Evolutionary conservation across 53 echinoderm and acorn worm genomes (phyloP).

Genomic region (Patiria pectinifera): DNA sequence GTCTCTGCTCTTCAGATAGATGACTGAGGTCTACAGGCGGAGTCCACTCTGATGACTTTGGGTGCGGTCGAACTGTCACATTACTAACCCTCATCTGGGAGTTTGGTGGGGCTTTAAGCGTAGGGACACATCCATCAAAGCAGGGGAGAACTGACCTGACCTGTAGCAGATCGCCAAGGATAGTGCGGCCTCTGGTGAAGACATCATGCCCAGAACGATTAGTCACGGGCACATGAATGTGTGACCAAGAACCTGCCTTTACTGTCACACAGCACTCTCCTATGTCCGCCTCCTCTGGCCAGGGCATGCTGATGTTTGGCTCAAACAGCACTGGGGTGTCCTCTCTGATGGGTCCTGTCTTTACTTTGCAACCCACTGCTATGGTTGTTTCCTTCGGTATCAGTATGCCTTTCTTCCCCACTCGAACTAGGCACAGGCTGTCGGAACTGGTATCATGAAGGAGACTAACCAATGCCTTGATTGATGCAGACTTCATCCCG

Average conservation of each 20-base stretch:
- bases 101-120: background rate
- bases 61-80: background rate
- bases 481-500: slow-evolving; percentile 13
- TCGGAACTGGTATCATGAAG: slow-evolving; percentile 4
- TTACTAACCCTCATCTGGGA: background rate
- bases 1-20: slow-evolving; percentile 13
- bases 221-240: slow-evolving; percentile 3
- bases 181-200: background rate
- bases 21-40: slow-evolving; percentile 52
- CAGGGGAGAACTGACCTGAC: slow-evolving; percentile 30
- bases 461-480: background rate
- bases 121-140: background rate
- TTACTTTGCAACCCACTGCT: background rate
- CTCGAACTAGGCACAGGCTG: slow-evolving; percentile 13
- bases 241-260: slow-evolving; percentile 9
- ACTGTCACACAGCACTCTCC: slow-evolving; percentile 27
- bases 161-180: slow-evolving; percentile 35
- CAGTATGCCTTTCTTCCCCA: slow-evolving; percentile 2
- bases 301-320: slow-evolving; percentile 1
- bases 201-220: slow-evolving; percentile 14
- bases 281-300: slow-evolving; percentile 30
- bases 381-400: slow-evolving; percentile 12
- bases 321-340: slow-evolving; percentile 50
- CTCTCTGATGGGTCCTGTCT: slow-evolving; percentile 12
- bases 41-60: background rate